Conservation (phyloP, 2,113 vertebrate genomes). For the Oxygymnocypris stewartii region DNA sequence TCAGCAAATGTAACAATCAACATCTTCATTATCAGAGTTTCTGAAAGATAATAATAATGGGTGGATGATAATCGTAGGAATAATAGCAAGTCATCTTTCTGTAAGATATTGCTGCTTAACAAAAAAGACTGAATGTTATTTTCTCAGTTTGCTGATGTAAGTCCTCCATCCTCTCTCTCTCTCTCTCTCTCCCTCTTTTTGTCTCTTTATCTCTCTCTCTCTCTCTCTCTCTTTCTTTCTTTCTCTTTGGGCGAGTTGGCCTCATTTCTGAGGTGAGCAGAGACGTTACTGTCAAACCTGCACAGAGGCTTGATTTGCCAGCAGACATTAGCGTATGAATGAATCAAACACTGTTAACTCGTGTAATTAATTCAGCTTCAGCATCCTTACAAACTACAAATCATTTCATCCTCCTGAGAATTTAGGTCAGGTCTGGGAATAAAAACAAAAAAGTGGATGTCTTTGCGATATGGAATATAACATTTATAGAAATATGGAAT, state of each 20-base stretch:
- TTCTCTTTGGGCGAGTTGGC: neutral
- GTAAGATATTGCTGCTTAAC: neutral
- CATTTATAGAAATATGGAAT: neutral
- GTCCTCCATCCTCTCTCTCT: conserved; percentile 30
- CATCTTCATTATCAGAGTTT: neutral
- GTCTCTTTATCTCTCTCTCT: conserved; percentile 27
- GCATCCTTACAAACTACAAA: neutral
- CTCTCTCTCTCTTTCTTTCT: neutral
- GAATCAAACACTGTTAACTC: conserved; percentile 1
- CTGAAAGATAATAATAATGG: conserved; percentile 6
- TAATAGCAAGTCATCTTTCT: conserved; percentile 10
- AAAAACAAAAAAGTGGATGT: neutral
- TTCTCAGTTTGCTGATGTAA: conserved; percentile 53
- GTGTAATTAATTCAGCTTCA: conserved; percentile 24
- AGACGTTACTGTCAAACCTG: conserved; percentile 18
- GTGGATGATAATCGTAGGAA: conserved; percentile 5
- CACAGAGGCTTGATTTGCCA: conserved; percentile 7
- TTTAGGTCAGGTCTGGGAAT: conserved; percentile 1
- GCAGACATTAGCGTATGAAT: conserved; percentile 34
- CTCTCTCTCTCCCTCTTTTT: neutral
- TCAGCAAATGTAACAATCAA: neutral
- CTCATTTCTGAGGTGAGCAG: conserved; percentile 23
- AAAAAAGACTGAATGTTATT: conserved; percentile 34
- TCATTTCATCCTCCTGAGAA: neutral
- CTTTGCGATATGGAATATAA: too few species aligned